phyloP scores from a whole-genome alignment of 2,797 vertebrate genomes.

The Cheirogaleus major region DNA sequence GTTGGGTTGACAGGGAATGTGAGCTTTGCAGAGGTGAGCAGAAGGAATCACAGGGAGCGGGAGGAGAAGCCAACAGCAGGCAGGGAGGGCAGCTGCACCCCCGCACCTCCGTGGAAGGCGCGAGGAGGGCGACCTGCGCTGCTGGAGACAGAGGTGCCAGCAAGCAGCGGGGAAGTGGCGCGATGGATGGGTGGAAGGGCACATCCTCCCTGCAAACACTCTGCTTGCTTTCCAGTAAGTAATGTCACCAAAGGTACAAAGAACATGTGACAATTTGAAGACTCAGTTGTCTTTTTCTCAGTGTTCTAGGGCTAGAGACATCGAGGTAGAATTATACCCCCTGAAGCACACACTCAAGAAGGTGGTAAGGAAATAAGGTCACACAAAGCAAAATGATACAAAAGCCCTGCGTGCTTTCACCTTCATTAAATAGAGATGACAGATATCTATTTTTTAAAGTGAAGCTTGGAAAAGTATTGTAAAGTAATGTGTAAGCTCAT shows the following conservation, averaged over 20 bases:
- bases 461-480: not conserved
- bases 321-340: not conserved
- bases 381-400: not conserved
- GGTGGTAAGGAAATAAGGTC: not conserved
- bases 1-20: too few relatives aligned
- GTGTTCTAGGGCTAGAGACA: not conserved
- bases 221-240: not conserved
- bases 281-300: not conserved
- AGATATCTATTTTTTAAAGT: not conserved
- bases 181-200: accelerated
- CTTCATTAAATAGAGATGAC: not conserved
- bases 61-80: not conserved
- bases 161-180: accelerated
- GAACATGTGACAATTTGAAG: not conserved
- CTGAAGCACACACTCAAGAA: not conserved
- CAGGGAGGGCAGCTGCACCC: not conserved
- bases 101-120: not conserved
- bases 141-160: accelerated
- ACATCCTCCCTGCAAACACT: not conserved
- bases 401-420: not conserved
- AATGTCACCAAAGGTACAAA: not conserved
- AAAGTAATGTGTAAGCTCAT: not conserved
- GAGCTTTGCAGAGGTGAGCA: not conserved
- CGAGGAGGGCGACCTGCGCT: not conserved
- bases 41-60: not conserved